These are phyloP conservation scores for Drosophila niveifrons DNA, from an alignment of 2,888 invertebrate species.

Conservation along the genomic window DNA sequence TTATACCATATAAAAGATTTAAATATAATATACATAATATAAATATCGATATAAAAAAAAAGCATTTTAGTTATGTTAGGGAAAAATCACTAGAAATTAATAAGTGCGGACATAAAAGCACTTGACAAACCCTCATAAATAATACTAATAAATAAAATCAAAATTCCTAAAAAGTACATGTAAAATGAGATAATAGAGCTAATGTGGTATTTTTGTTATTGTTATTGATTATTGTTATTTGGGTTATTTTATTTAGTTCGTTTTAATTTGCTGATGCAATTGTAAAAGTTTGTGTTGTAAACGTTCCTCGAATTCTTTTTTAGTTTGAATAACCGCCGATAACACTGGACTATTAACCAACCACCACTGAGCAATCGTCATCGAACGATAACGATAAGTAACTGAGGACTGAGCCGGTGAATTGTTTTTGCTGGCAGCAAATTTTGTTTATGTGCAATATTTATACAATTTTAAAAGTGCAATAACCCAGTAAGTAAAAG, in stretches of 20 bases:
- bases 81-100: background rate
- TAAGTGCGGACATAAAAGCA: background rate
- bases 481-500: background rate
- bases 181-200: too few species aligned
- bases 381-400: constrained; percentile 2
- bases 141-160: background rate
- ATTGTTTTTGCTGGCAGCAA: constrained; percentile 20
- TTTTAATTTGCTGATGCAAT: background rate
- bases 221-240: too few species aligned
- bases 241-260: background rate
- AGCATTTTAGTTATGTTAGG: background rate
- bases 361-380: constrained; percentile 20
- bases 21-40: constrained; percentile 54
- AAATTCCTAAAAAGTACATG: background rate
- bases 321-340: background rate
- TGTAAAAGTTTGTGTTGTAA: too few species aligned
- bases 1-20: constrained; percentile 70
- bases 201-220: too few species aligned
- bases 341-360: background rate
- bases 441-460: constrained; percentile 18
- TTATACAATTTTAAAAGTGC: constrained; percentile 3
- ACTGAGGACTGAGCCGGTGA: constrained; percentile 29
- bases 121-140: background rate
- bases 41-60: constrained; percentile 32
- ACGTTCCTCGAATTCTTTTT: too few species aligned